Percentiles rank a stretch among this genome's conserved stretches.
These are phyloP conservation scores for Brachycybe producta DNA, from an alignment of 2,888 invertebrate species.

Conservation along the genomic window DNA sequence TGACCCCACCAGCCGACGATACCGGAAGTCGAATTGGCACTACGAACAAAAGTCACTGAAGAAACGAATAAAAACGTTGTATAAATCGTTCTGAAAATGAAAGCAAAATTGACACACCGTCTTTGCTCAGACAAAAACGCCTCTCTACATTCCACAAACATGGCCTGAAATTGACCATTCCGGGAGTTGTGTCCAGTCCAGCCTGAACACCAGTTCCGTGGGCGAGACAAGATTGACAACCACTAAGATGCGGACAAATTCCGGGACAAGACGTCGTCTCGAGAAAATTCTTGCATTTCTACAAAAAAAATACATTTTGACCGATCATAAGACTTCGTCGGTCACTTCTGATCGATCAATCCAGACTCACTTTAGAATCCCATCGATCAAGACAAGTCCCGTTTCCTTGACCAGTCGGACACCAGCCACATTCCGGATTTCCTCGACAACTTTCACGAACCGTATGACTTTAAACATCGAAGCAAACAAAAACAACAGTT, in stretches of 20 bases:
- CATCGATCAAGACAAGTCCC: slow-evolving; percentile 45
- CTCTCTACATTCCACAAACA: slow-evolving; percentile 91
- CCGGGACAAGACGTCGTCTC: slow-evolving; percentile 29
- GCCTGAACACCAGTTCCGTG: slow-evolving; percentile 48
- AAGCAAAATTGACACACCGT: slow-evolving; percentile 42
- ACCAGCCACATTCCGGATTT: slow-evolving; percentile 91
- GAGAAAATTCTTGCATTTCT: slow-evolving; percentile 29
- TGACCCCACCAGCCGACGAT: slow-evolving; percentile 83
- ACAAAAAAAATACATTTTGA: slow-evolving; percentile 1
- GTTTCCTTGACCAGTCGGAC: slow-evolving; percentile 54
- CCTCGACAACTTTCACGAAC: slow-evolving; percentile 53
- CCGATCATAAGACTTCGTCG: not conserved
- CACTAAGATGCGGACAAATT: slow-evolving; percentile 73
- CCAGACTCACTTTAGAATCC: not conserved
- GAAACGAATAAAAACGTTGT: not conserved
- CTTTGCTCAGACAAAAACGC: slow-evolving; percentile 73
- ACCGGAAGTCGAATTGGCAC: slow-evolving; percentile 65
- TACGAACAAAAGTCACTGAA: too few species aligned
- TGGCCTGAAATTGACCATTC: slow-evolving; percentile 47
- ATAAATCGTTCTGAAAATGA: slow-evolving; percentile 24
- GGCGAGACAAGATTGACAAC: slow-evolving; percentile 80
- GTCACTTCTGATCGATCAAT: not conserved
- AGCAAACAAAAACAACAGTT: slow-evolving; percentile 2
- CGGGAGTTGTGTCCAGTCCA: slow-evolving; percentile 5
- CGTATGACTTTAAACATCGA: slow-evolving; percentile 13